phyloP scores from a whole-genome alignment of 2,113 vertebrate species.

The Epinephelus moara region DNA sequence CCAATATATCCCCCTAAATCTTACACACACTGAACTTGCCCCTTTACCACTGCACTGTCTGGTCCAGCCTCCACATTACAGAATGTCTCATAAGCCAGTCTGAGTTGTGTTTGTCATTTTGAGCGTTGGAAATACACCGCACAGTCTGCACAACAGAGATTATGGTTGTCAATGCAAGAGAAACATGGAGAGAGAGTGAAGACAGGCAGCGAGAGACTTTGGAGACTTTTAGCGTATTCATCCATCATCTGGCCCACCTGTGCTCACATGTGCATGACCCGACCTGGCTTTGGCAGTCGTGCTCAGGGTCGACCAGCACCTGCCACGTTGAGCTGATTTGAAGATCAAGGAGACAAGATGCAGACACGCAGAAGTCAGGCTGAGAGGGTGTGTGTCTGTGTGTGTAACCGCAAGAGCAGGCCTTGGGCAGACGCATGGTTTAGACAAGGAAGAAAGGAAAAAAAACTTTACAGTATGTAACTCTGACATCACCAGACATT shows the following conservation, averaged over 20 bases:
- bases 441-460: constrained; percentile 30
- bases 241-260: constrained; percentile 69
- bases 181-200: constrained; percentile 28
- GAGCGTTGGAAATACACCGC: constrained; percentile 26
- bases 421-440: constrained; percentile 40
- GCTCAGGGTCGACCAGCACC: constrained; percentile 57
- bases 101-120: constrained; percentile 32
- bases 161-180: not conserved
- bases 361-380: constrained; percentile 51
- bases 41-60: not conserved
- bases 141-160: constrained; percentile 14
- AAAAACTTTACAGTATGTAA: constrained; percentile 14
- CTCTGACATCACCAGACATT: constrained; percentile 42
- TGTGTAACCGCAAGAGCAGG: constrained; percentile 42
- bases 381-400: constrained; percentile 2
- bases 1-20: too few relatives aligned
- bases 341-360: constrained; percentile 59
- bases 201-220: constrained; percentile 22
- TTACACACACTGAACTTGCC: not conserved
- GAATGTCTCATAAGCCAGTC: constrained; percentile 6
- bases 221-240: constrained; percentile 38
- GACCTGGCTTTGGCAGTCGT: constrained; percentile 30
- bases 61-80: constrained; percentile 10
- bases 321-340: constrained; percentile 52
- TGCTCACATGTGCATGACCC: constrained; percentile 52